Evolutionary conservation across 2,113 vertebrate genomes (phyloP), one percentile per base, ranked within the genome.

Genomic region (Pseudorectes ferrugineus): DNA sequence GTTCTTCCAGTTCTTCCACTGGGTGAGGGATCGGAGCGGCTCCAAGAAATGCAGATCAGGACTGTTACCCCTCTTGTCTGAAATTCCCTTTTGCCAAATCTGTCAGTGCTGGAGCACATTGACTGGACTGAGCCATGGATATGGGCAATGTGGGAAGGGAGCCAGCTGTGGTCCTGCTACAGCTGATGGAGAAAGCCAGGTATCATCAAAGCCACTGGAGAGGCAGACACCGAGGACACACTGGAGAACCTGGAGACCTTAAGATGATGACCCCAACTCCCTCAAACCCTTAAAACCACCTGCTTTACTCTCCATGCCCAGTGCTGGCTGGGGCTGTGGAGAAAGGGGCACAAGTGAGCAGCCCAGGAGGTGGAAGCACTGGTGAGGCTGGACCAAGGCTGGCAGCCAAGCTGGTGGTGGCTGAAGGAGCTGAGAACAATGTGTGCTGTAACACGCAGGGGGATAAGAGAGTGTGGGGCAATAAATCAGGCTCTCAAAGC

Each of bases 401-500:
- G 4, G 73, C 28, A 40, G 45, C 33, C 0, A 0, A 83, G 18
- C 74, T 42, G 7, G 59, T 49, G 28, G 72, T 6, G 73, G 54
- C 75, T 89, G 74, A 76, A 31, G 31, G 54, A 90, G 62, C 67
- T 2, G 5, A 86, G 89, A 86, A 86, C 75, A 85, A 77, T 0
- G 1, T 46, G 45, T 62, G 75, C 77, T 88, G 35, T 19, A 73
- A 92, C 55, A 22, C 16, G 6, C 72, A 35, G 63, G 42, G 82
- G 91, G 68, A 83, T 86, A 90, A 86, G 51, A 75, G 68, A 77
- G 11, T 10, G 2, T 2, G 11, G 90, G 61, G 24, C 85, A 90
- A 88, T 90, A 93, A 88, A 92, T 93, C 95, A 95, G 78, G 14
- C 48, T 83, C 86, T 93, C 92, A 83, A 77, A 77, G 89, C 85